phyloP scores from a whole-genome alignment of 2,797 vertebrate genomes.

The Zenarchopterus dispar region DNA sequence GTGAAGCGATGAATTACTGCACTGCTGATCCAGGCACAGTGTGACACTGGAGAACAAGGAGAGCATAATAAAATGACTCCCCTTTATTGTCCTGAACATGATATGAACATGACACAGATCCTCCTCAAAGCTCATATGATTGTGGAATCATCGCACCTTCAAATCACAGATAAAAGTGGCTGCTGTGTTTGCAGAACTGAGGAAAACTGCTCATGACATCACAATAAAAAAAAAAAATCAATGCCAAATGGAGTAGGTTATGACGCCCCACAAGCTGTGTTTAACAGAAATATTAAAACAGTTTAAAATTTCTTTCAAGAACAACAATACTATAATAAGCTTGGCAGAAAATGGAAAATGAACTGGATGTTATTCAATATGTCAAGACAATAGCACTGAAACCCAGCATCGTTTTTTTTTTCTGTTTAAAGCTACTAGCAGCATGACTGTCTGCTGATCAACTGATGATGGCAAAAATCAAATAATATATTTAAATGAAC shows the following conservation, averaged over 20 bases:
- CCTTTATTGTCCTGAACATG: slow-evolving; percentile 23
- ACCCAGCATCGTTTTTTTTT: too few species aligned
- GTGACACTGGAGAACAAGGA: not conserved
- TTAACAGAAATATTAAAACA: not conserved
- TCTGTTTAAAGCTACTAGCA: not conserved
- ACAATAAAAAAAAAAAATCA: slow-evolving; percentile 1
- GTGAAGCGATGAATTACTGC: not conserved
- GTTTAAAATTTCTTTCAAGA: not conserved
- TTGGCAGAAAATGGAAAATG: too few species aligned
- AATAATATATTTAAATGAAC: too few species aligned
- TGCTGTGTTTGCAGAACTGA: slow-evolving; percentile 23
- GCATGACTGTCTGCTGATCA: not conserved
- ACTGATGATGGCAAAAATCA: too few species aligned
- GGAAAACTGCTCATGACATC: slow-evolving; percentile 3
- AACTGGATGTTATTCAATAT: not conserved
- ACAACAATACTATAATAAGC: not conserved
- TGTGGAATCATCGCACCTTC: slow-evolving; percentile 31
- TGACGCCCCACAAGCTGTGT: too few species aligned
- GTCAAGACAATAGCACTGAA: not conserved
- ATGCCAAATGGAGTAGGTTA: too few species aligned
- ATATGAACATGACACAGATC: slow-evolving; percentile 40
- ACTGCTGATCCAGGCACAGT: not conserved
- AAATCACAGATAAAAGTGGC: slow-evolving; percentile 30
- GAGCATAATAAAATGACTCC: slow-evolving; percentile 1
- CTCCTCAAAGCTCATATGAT: slow-evolving; percentile 36